Evolutionary conservation across 2,888 invertebrate species (phyloP), one percentile per base, ranked within the genome.

Genomic region (Pristionchus mayeri): DNA sequence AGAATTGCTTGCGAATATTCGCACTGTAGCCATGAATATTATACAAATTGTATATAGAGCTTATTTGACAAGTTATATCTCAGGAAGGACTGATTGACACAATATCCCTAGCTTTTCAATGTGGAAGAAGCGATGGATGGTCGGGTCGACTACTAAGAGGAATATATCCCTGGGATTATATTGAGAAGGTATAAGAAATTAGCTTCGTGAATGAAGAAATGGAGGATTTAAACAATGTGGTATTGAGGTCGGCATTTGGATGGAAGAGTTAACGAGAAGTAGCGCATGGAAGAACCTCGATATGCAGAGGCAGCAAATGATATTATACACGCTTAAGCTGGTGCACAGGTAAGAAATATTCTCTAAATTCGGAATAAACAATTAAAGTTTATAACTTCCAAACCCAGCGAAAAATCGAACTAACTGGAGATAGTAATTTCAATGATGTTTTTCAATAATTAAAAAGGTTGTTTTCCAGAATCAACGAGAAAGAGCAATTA

Each of bases 161-260:
- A 94, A 95, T 97, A 89, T 98, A 97, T 93, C 95, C 98, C 88
- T 99, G 99, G 99, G 98, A 99, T 93, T 99, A 97, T 94, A 96
- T 98, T 92, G 96, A 98, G 97, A 94, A 94, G 94, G 78, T 34
- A 63, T 30, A 7, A 34, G 21, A 63, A n/a, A 76, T 4, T 76
- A 44, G 40, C 6, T 44, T 44, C 44, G 44, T n/a, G n/a, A n/a
- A n/a, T n/a, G n/a, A n/a, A n/a, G n/a, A n/a, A n/a, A n/a, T n/a
- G n/a, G n/a, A n/a, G n/a, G n/a, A n/a, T n/a, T n/a, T n/a, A n/a
- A n/a, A n/a, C 44, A 44, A 44, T 9, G 44, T 6, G 13, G 13
- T 9, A 44, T 30, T 13, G 9, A 82, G 81, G 71, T 71, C 4
- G 48, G 67, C 3, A 34, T 37, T 13, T 83, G 83, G 83, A 83